Conservation (phyloP, 2,113 vertebrate species). For the Dolichallabes microphthalmus region DNA sequence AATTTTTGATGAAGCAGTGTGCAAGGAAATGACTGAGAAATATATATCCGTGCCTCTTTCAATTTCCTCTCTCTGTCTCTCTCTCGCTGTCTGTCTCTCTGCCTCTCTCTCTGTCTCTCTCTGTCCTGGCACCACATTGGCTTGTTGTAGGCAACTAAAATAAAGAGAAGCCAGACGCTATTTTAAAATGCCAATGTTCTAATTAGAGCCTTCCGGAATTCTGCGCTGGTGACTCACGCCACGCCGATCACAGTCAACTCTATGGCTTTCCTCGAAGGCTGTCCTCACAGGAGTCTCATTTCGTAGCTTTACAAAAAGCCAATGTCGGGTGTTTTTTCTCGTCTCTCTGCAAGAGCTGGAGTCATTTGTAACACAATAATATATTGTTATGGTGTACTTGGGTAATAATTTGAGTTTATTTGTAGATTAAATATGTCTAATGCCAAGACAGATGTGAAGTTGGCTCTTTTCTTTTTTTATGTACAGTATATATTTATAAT, state of each 20-base stretch:
- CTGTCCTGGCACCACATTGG: conserved; percentile 2
- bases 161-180: conserved; percentile 29
- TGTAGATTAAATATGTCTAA: neutral
- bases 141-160: conserved; percentile 18
- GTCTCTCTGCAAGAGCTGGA: neutral
- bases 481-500: neutral
- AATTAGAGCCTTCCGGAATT: conserved; percentile 47
- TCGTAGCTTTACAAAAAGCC: neutral
- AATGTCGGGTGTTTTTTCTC: neutral
- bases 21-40: too few relatives aligned
- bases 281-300: neutral
- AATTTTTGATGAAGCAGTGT: neutral
- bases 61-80: conserved; percentile 16
- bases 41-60: neutral
- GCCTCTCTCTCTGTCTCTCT: conserved; percentile 18
- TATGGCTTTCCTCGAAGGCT: conserved; percentile 18
- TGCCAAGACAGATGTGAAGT: neutral
- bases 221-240: conserved; percentile 33
- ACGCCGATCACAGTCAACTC: conserved; percentile 14
- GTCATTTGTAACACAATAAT: neutral
- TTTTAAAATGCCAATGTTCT: conserved; percentile 47
- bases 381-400: neutral
- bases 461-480: neutral
- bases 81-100: conserved; percentile 22
- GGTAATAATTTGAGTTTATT: neutral